Evolutionary conservation across 2,797 vertebrate genomes (phyloP), one percentile per base, ranked within the genome.

Genomic region (Distichodus sexfasciatus): DNA sequence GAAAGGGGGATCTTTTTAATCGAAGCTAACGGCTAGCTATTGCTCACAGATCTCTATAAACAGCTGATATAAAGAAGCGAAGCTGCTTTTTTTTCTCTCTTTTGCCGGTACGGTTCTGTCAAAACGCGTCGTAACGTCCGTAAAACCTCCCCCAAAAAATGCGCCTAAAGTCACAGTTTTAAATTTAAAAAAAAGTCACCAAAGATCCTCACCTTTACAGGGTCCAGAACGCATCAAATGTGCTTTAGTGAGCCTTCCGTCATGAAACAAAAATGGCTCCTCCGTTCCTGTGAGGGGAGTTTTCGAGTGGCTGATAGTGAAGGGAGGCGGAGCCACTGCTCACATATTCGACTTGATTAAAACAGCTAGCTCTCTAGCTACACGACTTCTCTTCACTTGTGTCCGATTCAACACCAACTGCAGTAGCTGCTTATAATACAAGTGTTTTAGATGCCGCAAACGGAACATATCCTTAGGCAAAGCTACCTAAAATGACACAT

Each of bases 251-350:
- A 38, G 69, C 69, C 53, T 65, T 29, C 57, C 24, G 67, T 59
- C 76, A 73, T 69, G 73, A 79, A 79, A 79, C 73, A 79, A 79
- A 79, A 79, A 79, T 79, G 76, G 76, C 76, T 76, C 17, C 76
- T 72, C 50, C 15, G 38, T 53, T 63, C 40, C 14, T 54, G 44
- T 14, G 47, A 69, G 69, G 69, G 40, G 48, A 41, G 58, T 55
- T 55, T 68, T 51, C 21, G 47, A 68, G 53, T 63, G 74, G 70
- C 69, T 68, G 74, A 6, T 26, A 28, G 58, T 14, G 29, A 24
- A 44, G 53, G 55, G 62, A 43, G 71, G 65, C 54, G 66, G 71
- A 23, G 67, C 46, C 7, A 47, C 31, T 35, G 10, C 4, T 4
- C 31, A 35, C 10, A 35, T 10, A 35, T 35, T 4, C 4, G 4